phyloP scores from a whole-genome alignment of 2,113 vertebrate species.

The Campylorhamphus procurvoides region DNA sequence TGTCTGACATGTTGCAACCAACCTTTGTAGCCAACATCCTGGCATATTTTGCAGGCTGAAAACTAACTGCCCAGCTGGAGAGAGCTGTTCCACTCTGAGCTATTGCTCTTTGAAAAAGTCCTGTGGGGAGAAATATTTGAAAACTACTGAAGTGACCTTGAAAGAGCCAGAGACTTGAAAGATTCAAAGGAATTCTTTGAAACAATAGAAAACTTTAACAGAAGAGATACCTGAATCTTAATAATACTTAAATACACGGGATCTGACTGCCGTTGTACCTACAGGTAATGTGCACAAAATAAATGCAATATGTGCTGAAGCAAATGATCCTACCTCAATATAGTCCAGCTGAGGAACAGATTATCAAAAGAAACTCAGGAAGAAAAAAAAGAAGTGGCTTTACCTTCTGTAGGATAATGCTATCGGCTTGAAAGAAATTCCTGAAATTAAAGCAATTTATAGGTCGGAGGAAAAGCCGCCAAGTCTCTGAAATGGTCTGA shows the following conservation, averaged over 20 bases:
- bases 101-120: constrained; percentile 97
- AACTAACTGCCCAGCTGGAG: constrained; percentile 98
- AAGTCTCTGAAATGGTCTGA: background rate
- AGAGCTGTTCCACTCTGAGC: constrained; percentile 97
- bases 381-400: background rate
- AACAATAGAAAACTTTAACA: constrained; percentile 25
- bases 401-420: background rate
- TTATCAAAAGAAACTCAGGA: background rate
- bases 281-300: background rate
- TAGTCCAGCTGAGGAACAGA: background rate
- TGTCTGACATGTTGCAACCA: constrained; percentile 96
- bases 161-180: constrained; percentile 32
- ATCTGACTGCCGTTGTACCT: background rate
- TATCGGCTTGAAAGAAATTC: background rate
- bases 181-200: constrained; percentile 23
- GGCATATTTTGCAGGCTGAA: constrained; percentile 96
- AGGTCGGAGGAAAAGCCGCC: background rate
- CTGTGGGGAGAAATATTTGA: constrained; percentile 75
- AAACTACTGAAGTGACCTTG: constrained; percentile 63
- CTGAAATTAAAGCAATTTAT: background rate
- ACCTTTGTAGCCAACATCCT: constrained; percentile 95
- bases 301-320: constrained; percentile 5
- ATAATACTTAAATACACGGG: background rate
- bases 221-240: background rate
- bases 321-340: background rate